A percentile compares a stretch with the other conserved stretches of the same genome.
phyloP scores from a whole-genome alignment of 1,140 invertebrate species.

The Tenebrio molitor region DNA sequence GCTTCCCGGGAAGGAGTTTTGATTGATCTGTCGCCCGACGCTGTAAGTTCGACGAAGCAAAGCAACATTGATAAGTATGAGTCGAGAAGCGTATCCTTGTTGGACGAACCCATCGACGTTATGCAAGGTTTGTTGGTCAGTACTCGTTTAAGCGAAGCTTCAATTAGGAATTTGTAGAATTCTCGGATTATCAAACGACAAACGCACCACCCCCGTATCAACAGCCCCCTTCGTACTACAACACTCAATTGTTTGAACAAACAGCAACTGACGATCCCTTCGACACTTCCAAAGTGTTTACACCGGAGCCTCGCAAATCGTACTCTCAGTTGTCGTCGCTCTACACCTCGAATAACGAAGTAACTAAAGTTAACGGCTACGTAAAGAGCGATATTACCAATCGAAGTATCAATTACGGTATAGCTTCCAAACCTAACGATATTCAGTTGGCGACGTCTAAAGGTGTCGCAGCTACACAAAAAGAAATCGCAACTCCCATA shows the following conservation, averaged over 20 bases:
- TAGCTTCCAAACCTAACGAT: slow-evolving; percentile 17
- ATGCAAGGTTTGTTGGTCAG: slow-evolving; percentile 65
- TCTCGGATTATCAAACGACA: slow-evolving; percentile 53
- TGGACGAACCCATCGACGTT: slow-evolving; percentile 84
- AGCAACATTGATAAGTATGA: slow-evolving; percentile 41
- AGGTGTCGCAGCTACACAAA: slow-evolving; percentile 49
- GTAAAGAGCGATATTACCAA: slow-evolving; percentile 56
- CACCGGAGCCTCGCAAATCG: not conserved
- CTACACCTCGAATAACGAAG: slow-evolving; percentile 8
- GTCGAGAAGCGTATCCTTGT: slow-evolving; percentile 71
- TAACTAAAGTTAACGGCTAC: slow-evolving; percentile 18
- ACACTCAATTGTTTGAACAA: slow-evolving; percentile 54
- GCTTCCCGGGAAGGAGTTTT: slow-evolving; percentile 70
- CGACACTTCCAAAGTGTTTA: slow-evolving; percentile 68
- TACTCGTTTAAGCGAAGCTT: no score
- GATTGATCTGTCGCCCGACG: slow-evolving; percentile 74
- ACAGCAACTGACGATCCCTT: slow-evolving; percentile 71
- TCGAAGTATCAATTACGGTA: slow-evolving; percentile 50
- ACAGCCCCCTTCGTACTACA: slow-evolving; percentile 68
- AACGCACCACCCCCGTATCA: slow-evolving; percentile 69
- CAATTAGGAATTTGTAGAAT: slow-evolving; percentile 56
- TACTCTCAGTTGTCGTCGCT: not conserved
- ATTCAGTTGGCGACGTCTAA: slow-evolving; percentile 51
- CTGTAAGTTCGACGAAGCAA: slow-evolving; percentile 55
- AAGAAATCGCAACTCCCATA: slow-evolving; percentile 47